Evolutionary conservation across 2,113 vertebrate species (phyloP).

Genomic region (Jaculus jaculus): DNA sequence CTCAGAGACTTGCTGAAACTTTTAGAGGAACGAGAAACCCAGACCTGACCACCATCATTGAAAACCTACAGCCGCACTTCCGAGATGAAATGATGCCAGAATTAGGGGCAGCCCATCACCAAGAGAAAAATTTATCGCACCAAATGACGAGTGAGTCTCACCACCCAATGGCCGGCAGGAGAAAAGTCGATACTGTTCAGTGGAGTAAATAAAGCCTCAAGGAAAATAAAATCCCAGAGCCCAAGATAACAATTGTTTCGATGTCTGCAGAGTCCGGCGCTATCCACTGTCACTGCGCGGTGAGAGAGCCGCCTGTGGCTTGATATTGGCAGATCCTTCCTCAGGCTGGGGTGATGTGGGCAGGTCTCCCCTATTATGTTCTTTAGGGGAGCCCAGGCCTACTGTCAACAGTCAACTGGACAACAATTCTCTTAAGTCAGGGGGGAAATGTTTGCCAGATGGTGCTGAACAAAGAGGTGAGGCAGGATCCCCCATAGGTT

Average conservation of each 20-base stretch:
- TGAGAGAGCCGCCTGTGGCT: not conserved
- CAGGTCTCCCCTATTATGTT: not conserved
- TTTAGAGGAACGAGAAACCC: not conserved
- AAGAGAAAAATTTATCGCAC: slow-evolving; percentile 41
- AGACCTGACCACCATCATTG: slow-evolving; percentile 2
- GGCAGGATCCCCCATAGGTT: not conserved
- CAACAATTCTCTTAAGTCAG: not conserved
- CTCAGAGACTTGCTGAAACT: slow-evolving; percentile 38
- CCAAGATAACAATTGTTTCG: slow-evolving; percentile 55
- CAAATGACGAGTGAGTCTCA: slow-evolving; percentile 49
- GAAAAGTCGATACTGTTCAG: slow-evolving; percentile 72
- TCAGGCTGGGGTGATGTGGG: not conserved
- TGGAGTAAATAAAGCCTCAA: slow-evolving; percentile 60
- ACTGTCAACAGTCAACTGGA: not conserved
- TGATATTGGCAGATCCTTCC: not conserved
- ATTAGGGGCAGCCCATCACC: slow-evolving; percentile 62
- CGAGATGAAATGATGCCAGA: not conserved
- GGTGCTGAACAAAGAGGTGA: not conserved
- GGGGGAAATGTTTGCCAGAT: slow-evolving; percentile 24
- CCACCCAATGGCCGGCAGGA: not conserved
- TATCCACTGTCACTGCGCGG: not conserved
- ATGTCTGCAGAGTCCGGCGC: slow-evolving; percentile 15
- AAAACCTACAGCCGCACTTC: slow-evolving; percentile 56
- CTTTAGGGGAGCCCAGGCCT: not conserved
- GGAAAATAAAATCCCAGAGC: slow-evolving; percentile 54